phyloP scores from a whole-genome alignment of 1,140 invertebrate species.

The Nymphalis io region DNA sequence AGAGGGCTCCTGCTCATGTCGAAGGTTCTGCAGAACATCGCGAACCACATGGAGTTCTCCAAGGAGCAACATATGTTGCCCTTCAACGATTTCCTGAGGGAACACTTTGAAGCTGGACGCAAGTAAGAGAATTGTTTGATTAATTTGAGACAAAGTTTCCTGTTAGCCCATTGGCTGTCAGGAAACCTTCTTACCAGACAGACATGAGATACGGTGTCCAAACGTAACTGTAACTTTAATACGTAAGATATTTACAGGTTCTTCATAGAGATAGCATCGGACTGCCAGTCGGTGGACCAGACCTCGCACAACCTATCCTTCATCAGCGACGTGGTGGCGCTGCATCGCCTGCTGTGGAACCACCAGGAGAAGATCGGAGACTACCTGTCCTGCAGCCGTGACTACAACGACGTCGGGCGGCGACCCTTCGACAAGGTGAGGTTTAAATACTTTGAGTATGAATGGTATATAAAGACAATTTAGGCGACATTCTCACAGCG shows the following conservation, averaged over 20 bases:
- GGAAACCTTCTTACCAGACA: too few species aligned
- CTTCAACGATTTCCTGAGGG: conserved; percentile 96
- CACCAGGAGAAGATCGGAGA: conserved; percentile 98
- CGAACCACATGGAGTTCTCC: conserved; percentile 98
- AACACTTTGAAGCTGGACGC: conserved; percentile 94
- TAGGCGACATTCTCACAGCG: too few species aligned
- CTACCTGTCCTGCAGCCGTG: conserved; percentile 96
- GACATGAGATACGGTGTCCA: too few species aligned
- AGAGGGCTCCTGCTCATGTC: conserved; percentile 98
- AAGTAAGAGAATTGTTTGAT: conserved; percentile 78
- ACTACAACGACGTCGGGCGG: conserved; percentile 97
- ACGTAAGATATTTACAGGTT: conserved; percentile 80
- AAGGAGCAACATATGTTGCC: conserved; percentile 99
- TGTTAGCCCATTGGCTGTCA: too few species aligned
- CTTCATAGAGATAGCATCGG: conserved; percentile 95
- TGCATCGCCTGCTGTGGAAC: conserved; percentile 97
- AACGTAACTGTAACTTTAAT: background rate
- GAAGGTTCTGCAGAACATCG: conserved; percentile 99
- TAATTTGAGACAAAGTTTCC: too few species aligned
- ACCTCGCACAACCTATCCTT: conserved; percentile 95
- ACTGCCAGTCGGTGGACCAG: conserved; percentile 94
- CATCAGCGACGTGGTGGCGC: conserved; percentile 96
- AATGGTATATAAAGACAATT: background rate
- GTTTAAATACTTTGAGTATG: background rate
- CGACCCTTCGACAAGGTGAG: conserved; percentile 96